phyloP scores from a whole-genome alignment of 2,113 vertebrate genomes.

The Hippocampus comes region DNA sequence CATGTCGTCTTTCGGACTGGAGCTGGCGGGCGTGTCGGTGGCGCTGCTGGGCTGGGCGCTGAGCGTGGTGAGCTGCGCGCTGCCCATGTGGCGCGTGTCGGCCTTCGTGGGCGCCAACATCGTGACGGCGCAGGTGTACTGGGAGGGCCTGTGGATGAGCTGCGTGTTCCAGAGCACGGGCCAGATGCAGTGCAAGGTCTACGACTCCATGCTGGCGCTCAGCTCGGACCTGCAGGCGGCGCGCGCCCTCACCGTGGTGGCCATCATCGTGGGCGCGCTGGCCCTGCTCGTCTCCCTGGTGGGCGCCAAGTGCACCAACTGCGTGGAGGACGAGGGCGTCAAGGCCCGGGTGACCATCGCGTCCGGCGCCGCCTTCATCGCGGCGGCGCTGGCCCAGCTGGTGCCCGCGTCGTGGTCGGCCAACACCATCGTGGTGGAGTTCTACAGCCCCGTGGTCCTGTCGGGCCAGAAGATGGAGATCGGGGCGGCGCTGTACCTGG shows the following conservation, averaged over 20 bases:
- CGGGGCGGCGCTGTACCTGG: slow-evolving; percentile 83
- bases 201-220: slow-evolving; percentile 89
- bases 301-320: slow-evolving; percentile 93
- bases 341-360: slow-evolving; percentile 88
- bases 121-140: slow-evolving; percentile 85
- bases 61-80: slow-evolving; percentile 77
- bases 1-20: slow-evolving; percentile 82
- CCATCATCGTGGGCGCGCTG: slow-evolving; percentile 80
- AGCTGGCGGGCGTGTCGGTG: slow-evolving; percentile 80
- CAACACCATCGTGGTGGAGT: slow-evolving; percentile 83
- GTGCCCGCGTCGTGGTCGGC: slow-evolving; percentile 93
- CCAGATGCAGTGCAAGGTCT: slow-evolving; percentile 91
- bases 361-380: slow-evolving; percentile 80
- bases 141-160: slow-evolving; percentile 90
- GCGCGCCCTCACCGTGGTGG: slow-evolving; percentile 81
- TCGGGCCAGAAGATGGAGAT: slow-evolving; percentile 86
- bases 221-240: slow-evolving; percentile 93
- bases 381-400: slow-evolving; percentile 76
- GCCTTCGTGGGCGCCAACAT: slow-evolving; percentile 95
- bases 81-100: slow-evolving; percentile 91
- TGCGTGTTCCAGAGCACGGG: slow-evolving; percentile 90
- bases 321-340: slow-evolving; percentile 81
- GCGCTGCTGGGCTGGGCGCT: slow-evolving; percentile 83
- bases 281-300: slow-evolving; percentile 82
- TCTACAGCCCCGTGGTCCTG: slow-evolving; percentile 81